These are phyloP conservation scores for Pammene fasciana DNA, from an alignment of 2,888 invertebrate genomes.

Conservation along the genomic window DNA sequence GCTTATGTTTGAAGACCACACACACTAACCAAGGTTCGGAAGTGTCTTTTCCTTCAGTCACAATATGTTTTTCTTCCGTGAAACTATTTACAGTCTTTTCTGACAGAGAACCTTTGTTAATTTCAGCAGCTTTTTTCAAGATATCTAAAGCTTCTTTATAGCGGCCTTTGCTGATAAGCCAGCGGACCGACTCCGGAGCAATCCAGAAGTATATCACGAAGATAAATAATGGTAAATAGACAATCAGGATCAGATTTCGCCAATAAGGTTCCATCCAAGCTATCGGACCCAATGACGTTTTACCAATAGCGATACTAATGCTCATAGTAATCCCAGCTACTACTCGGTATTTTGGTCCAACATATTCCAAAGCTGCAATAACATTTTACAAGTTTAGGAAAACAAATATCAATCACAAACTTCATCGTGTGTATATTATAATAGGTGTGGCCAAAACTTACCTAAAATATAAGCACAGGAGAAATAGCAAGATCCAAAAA, in stretches of 20 bases:
- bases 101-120: neutral
- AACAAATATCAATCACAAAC: neutral
- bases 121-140: constrained; percentile 10
- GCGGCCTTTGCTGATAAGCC: constrained; percentile 82
- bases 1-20: constrained; percentile 10
- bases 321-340: constrained; percentile 4
- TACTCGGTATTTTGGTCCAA: constrained; percentile 27
- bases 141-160: constrained; percentile 21
- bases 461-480: constrained; percentile 25
- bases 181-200: constrained; percentile 86
- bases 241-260: constrained; percentile 82
- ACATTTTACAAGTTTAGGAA: neutral
- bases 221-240: constrained; percentile 85
- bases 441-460: neutral
- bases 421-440: neutral
- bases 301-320: constrained; percentile 10
- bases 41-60: neutral
- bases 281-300: constrained; percentile 66
- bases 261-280: constrained; percentile 85
- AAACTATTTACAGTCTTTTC: constrained; percentile 13
- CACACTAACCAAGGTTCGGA: constrained; percentile 6
- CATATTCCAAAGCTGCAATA: constrained; percentile 26
- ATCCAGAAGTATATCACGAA: constrained; percentile 84
- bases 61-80: neutral
- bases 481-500: constrained; percentile 14